A percentile compares a stretch with the other conserved stretches of the same genome.
Conservation (phyloP, 2,113 vertebrate species). For the Neopipo cinnamomea region DNA sequence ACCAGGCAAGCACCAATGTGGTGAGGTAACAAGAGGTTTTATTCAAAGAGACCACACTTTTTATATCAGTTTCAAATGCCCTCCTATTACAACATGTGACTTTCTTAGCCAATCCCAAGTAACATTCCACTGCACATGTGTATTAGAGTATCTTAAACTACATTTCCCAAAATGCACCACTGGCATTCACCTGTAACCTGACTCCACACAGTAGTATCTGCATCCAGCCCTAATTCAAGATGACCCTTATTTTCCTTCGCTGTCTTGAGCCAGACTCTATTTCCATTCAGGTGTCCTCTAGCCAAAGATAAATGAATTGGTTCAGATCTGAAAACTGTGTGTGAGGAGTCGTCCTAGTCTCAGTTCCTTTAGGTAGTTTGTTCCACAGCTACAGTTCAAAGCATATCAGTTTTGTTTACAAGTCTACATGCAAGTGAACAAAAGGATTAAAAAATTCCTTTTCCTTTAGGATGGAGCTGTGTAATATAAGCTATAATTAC, state of each 20-base stretch:
- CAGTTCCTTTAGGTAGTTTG: not conserved
- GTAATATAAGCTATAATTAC: not conserved
- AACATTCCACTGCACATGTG: too few species aligned
- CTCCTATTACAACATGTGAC: too few species aligned
- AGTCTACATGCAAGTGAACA: not conserved
- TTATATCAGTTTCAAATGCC: too few species aligned
- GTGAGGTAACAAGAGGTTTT: too few species aligned
- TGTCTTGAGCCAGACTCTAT: not conserved
- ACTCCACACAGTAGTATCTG: not conserved
- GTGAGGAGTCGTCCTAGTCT: not conserved
- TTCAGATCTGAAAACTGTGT: not conserved
- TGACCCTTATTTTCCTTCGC: not conserved
- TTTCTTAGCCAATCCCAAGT: too few species aligned
- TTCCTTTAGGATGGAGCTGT: not conserved
- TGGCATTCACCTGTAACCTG: too few species aligned
- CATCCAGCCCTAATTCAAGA: not conserved
- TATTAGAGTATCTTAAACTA: too few species aligned
- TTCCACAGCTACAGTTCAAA: not conserved
- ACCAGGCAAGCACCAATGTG: too few species aligned
- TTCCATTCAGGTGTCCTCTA: not conserved
- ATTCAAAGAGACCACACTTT: too few species aligned
- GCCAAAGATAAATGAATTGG: not conserved
- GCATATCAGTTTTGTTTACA: not conserved
- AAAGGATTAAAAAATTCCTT: not conserved
- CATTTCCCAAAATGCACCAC: too few species aligned